Conservation (phyloP, 2,113 vertebrate genomes). For the Leptobrachium leishanense region DNA sequence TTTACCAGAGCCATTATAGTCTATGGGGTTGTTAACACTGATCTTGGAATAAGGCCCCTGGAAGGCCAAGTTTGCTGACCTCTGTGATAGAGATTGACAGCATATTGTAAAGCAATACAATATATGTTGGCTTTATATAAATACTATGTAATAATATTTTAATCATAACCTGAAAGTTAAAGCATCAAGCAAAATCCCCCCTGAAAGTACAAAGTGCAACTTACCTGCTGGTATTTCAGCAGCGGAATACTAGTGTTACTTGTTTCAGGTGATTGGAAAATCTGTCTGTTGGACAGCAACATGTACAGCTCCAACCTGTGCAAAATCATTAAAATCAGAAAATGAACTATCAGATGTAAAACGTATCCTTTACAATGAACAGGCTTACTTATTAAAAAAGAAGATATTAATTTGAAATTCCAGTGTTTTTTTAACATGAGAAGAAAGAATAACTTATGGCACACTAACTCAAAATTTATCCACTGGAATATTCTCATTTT, state of each 20-base stretch:
- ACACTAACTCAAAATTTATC: neutral
- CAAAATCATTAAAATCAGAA: constrained; percentile 7
- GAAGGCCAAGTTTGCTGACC: too few relatives aligned
- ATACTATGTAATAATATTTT: too few relatives aligned
- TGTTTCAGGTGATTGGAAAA: constrained; percentile 48
- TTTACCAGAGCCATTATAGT: too few relatives aligned
- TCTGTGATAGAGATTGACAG: too few relatives aligned
- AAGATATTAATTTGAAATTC: constrained; percentile 10
- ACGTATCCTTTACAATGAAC: too few relatives aligned
- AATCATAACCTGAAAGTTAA: too few relatives aligned
- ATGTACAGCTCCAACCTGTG: constrained; percentile 48
- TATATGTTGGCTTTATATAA: too few relatives aligned
- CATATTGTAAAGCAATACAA: too few relatives aligned
- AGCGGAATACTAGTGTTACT: neutral
- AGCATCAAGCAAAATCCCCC: too few relatives aligned
- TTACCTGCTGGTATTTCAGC: constrained; percentile 53
- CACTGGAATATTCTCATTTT: constrained; percentile 7
- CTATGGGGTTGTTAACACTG: too few relatives aligned
- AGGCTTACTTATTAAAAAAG: neutral
- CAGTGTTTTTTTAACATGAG: neutral
- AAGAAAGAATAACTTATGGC: constrained; percentile 11
- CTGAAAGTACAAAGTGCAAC: neutral
- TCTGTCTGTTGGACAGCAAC: constrained; percentile 52
- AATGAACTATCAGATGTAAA: neutral
- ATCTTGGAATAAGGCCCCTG: too few relatives aligned